Base-by-base conservation (phyloP, 2,888 invertebrate genomes). In the Enoplolaimus lenunculus region DNA sequence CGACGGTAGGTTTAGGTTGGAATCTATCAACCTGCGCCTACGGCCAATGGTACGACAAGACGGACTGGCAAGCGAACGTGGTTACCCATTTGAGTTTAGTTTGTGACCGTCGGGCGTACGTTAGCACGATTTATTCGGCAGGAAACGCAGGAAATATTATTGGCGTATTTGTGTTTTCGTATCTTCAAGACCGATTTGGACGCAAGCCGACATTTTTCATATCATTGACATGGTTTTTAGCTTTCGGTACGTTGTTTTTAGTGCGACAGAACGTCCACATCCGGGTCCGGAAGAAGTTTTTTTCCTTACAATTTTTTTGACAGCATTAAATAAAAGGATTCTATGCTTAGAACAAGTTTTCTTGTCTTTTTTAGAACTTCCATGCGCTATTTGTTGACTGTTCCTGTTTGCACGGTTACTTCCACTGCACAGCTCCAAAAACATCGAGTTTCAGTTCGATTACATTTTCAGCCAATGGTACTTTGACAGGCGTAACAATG, bases 161-260 rank as follows among this genome's bases (percentile, higher is more conserved):
- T n/a, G 67, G 67, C 16, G 13, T 66, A 3, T 31, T 66, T 29
- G 67, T 66, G 31, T 66, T 66, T 68, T 2, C 59, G 7, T 57
- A 68, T 26, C 28, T 68, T 57, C 59, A 68, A 34, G 65, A 70
- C n/a, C 7, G 16, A 26, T 59, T 30, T 68, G 71, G 71, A 31
- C 3, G 71, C 28, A 34, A 57, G 33, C 28, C 2, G 35, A 68
- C 71, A 1, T 67, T 71, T 29, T 29, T 71, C 21, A n/a, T 67
- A 57, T 70, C n/a, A 16, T 16, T 69, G 21, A 3, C 31, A 7
- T 45, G 45, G 45, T 45, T 45, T 45, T 13, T 45, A 13, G 21
- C 45, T 7, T 45, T 45, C 21, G 45, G 45, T 45, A 45, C 7
- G 45, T 45, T n/a, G n/a, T n/a, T n/a, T n/a, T n/a, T n/a, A n/a